Evolutionary conservation across 2,888 invertebrate genomes (phyloP).

Genomic region (Stomorhina lunata): DNA sequence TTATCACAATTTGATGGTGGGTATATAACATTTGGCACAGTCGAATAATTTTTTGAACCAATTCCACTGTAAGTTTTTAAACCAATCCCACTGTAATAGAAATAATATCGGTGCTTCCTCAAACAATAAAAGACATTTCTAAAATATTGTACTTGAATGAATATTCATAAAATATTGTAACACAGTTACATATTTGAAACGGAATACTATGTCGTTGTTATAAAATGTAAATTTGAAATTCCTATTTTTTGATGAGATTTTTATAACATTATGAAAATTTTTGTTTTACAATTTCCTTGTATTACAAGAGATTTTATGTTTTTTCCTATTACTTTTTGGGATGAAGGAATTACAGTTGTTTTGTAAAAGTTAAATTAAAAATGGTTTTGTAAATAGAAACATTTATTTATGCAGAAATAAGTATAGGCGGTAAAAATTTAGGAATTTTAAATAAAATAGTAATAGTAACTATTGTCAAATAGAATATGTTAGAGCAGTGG

Average conservation of each 20-base stretch:
- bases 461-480: too few relatives aligned
- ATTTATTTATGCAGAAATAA: not conserved
- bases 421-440: too few relatives aligned
- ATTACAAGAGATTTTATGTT: not conserved
- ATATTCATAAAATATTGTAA: conserved; percentile 46
- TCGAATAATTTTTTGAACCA: too few relatives aligned
- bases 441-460: too few relatives aligned
- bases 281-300: not conserved
- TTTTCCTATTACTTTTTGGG: not conserved
- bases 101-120: too few relatives aligned
- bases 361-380: conserved; percentile 27
- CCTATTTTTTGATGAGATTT: conserved; percentile 27
- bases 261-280: conserved; percentile 7
- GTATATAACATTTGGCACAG: conserved; percentile 2
- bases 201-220: conserved; percentile 21
- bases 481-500: too few relatives aligned
- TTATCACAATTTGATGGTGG: too few relatives aligned
- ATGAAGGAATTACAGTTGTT: not conserved
- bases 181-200: conserved; percentile 21
- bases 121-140: not conserved
- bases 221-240: conserved; percentile 37
- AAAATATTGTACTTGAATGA: not conserved
- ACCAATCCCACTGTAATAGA: too few relatives aligned
- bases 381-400: not conserved
- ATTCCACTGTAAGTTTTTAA: too few relatives aligned